A percentile compares a stretch with the other conserved stretches of the same genome.
phyloP scores from a whole-genome alignment of 2,888 invertebrate genomes.

The Fragum fragum region DNA sequence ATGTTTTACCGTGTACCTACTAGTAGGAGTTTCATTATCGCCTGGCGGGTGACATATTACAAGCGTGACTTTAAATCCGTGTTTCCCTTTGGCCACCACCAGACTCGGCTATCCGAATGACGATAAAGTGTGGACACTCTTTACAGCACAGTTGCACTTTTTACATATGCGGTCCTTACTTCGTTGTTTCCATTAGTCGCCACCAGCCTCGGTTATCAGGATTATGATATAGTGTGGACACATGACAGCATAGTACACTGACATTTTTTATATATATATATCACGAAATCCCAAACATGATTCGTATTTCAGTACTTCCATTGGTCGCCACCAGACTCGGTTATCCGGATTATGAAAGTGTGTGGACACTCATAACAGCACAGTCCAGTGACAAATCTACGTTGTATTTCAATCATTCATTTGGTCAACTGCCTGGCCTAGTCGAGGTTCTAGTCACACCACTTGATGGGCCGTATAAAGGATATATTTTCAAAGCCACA shows the following conservation, averaged over 20 bases:
- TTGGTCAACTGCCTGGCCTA: conserved; percentile 2
- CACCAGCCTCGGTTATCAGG: not conserved
- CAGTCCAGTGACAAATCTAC: conserved; percentile 11
- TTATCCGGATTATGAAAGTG: conserved; percentile 11
- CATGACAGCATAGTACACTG: not conserved
- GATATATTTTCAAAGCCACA: conserved; percentile 12
- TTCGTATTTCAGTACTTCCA: not conserved
- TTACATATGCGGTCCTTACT: no score
- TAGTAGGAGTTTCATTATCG: no score
- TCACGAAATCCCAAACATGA: no score
- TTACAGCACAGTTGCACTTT: conserved; percentile 15
- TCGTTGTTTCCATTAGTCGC: not conserved
- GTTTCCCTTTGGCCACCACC: not conserved
- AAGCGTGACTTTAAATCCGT: no score
- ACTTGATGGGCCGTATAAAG: conserved; percentile 7
- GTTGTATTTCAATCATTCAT: not conserved
- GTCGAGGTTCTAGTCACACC: conserved; percentile 16
- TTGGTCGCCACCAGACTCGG: not conserved
- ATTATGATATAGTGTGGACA: conserved; percentile 6
- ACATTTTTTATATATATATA: no score
- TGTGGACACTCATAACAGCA: conserved; percentile 7
- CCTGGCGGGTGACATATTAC: no score
- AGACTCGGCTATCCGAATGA: not conserved
- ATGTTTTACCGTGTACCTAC: no score
- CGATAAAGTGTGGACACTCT: not conserved